Evolutionary conservation across 1,140 invertebrate species (phyloP).

Genomic region (Pseudomyrmex sp.): DNA sequence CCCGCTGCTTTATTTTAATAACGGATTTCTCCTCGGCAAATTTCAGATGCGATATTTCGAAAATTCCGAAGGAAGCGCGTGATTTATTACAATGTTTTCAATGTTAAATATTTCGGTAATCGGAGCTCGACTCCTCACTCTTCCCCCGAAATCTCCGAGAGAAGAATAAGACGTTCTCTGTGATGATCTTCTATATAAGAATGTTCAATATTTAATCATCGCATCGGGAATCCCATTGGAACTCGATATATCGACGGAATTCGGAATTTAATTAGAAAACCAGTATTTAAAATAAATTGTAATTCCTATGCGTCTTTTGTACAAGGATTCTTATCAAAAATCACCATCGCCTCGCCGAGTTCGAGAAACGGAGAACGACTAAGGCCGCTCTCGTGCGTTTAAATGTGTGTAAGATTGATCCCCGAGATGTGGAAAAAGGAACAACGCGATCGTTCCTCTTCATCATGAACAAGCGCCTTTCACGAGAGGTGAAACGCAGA

Average conservation of each 20-base stretch:
- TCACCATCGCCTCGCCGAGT: neutral
- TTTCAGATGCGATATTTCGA: neutral
- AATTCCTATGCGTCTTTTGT: too few relatives aligned
- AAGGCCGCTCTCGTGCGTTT: neutral
- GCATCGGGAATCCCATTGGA: too few relatives aligned
- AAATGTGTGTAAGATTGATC: neutral
- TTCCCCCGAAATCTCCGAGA: too few relatives aligned
- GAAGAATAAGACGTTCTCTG: too few relatives aligned
- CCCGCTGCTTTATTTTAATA: neutral
- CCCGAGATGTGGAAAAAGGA: neutral
- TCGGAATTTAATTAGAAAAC: too few relatives aligned
- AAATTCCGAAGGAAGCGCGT: neutral
- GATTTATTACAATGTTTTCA: conserved; percentile 11
- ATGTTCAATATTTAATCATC: too few relatives aligned
- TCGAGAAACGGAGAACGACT: neutral
- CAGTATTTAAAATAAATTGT: too few relatives aligned
- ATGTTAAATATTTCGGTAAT: neutral
- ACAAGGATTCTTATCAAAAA: neutral
- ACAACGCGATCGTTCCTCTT: neutral
- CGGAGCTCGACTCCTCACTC: too few relatives aligned
- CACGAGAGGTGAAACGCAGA: neutral
- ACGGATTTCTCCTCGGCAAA: neutral
- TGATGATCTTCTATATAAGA: too few relatives aligned
- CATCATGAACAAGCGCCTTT: neutral
- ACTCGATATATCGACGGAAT: too few relatives aligned